Percentiles rank a stretch among this genome's conserved stretches.
Conservation (phyloP, 2,113 vertebrate species). For the Amazona guildingii region DNA sequence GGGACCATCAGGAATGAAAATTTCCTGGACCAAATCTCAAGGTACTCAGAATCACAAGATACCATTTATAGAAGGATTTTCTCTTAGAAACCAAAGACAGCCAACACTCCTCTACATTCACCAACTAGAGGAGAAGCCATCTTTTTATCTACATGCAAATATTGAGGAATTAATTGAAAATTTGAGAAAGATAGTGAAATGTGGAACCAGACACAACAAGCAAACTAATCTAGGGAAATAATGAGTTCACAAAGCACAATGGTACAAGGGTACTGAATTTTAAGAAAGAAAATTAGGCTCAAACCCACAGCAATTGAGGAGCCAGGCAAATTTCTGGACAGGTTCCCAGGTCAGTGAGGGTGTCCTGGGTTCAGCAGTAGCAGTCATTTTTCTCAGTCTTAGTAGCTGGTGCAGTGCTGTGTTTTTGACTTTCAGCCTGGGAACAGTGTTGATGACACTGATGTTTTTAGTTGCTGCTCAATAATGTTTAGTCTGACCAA, state of each 20-base stretch:
- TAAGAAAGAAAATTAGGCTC: neutral
- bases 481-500: no score
- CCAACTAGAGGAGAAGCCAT: neutral
- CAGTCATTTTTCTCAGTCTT: no score
- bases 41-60: neutral
- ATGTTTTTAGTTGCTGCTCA: no score
- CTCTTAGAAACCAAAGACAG: neutral
- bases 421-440: no score
- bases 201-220: neutral
- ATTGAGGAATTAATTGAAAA: neutral
- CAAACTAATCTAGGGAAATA: neutral
- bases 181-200: neutral
- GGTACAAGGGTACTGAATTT: neutral
- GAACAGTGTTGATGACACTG: no score
- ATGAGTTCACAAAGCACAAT: neutral
- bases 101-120: neutral
- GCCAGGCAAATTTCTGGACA: neutral
- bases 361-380: no score
- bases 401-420: no score
- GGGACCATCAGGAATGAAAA: neutral
- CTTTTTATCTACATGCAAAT: conserved; percentile 24
- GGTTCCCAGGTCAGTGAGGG: neutral
- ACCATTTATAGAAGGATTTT: neutral
- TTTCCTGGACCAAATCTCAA: conserved; percentile 12
- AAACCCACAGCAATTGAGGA: neutral